Percentiles rank a stretch among this genome's conserved stretches.
These are phyloP conservation scores for Belonocnema kinseyi DNA, from an alignment of 1,140 invertebrate species.

Conservation along the genomic window DNA sequence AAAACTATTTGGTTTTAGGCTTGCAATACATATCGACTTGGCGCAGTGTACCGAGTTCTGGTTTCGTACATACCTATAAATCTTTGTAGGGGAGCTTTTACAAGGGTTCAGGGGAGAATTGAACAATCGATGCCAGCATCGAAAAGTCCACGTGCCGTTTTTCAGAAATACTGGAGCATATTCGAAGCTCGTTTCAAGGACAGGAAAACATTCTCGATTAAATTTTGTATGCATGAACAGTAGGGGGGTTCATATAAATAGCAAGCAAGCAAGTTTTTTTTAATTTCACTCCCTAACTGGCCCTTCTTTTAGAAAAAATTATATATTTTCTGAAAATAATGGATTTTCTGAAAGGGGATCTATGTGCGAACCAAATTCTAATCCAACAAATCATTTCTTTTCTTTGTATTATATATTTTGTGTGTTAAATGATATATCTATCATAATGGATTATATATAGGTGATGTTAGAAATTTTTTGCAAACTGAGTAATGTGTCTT, in stretches of 20 bases:
- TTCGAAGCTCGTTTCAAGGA: not conserved
- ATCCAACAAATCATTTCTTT: conserved; percentile 13
- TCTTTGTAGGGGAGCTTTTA: conserved; percentile 14
- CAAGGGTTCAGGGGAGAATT: conserved; percentile 7
- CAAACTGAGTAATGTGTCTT: too few species aligned
- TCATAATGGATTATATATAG: not conserved
- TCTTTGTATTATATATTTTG: not conserved
- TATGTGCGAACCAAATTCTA: conserved; percentile 10
- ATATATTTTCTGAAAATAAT: conserved; percentile 4
- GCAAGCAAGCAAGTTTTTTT: not conserved
- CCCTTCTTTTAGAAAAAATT: conserved; percentile 10
- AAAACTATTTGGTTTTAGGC: too few species aligned
- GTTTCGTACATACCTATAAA: not conserved
- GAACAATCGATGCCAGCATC: conserved; percentile 17
- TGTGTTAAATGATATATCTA: not conserved
- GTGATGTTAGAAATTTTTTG: too few species aligned
- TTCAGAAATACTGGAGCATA: not conserved
- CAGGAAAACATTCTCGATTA: conserved; percentile 7
- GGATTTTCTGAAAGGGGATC: not conserved
- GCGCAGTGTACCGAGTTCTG: not conserved
- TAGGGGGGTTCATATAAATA: not conserved
- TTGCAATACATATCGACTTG: not conserved
- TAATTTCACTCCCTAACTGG: not conserved
- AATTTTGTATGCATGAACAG: conserved; percentile 7
- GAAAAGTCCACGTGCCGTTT: conserved; percentile 16